phyloP scores from a whole-genome alignment of 2,113 vertebrate species.

The Neomonachus schauinslandi region DNA sequence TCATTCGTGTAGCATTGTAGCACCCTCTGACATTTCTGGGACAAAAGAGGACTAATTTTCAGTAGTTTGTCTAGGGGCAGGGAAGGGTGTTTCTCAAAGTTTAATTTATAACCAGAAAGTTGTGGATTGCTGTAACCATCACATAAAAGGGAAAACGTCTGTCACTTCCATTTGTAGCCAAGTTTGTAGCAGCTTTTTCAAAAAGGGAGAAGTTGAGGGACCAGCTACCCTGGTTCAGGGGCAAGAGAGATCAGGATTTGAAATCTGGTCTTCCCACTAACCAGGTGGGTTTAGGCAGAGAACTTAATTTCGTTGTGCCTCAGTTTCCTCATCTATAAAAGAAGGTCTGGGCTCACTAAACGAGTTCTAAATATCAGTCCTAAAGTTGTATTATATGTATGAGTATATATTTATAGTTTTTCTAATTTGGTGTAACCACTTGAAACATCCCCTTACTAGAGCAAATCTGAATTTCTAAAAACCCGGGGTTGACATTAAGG shows the following conservation, averaged over 20 bases:
- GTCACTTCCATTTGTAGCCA: constrained; percentile 12
- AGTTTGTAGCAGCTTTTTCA: constrained; percentile 21
- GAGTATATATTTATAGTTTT: constrained; percentile 13
- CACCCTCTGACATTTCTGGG: not conserved
- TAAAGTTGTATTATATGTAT: constrained; percentile 46
- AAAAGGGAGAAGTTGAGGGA: not conserved
- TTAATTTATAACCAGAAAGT: constrained; percentile 37
- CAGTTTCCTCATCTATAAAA: constrained; percentile 36
- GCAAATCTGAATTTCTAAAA: constrained; percentile 54
- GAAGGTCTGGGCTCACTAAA: constrained; percentile 1
- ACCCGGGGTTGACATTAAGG: not conserved
- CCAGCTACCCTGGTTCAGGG: not conserved
- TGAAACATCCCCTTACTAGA: constrained; percentile 41
- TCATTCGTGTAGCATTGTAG: not conserved
- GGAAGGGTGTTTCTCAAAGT: not conserved
- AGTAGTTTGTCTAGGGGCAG: not conserved
- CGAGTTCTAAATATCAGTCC: constrained; percentile 26
- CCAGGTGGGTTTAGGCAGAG: not conserved
- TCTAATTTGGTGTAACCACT: constrained; percentile 32
- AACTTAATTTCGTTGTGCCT: constrained; percentile 17
- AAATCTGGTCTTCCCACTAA: not conserved
- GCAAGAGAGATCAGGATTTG: not conserved
- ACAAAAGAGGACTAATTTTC: constrained; percentile 37
- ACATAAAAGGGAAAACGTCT: not conserved
- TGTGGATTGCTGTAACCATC: not conserved